phyloP scores from a whole-genome alignment of 2,113 vertebrate species.

The Xenopus borealis region DNA sequence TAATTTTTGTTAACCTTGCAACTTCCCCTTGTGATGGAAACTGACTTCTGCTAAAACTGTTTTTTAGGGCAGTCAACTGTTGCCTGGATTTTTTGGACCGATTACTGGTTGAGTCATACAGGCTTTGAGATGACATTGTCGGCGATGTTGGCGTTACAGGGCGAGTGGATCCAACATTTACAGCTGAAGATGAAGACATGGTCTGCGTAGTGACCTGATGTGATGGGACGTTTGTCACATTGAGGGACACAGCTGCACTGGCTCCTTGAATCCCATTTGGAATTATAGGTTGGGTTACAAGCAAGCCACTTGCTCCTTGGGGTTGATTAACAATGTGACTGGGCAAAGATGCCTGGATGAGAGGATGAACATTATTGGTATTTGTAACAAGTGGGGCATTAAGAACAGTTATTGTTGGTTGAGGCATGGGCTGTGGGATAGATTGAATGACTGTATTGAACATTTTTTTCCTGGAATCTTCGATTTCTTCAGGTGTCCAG shows the following conservation, averaged over 20 bases:
- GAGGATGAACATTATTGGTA: conserved; percentile 73
- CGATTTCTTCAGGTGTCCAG: conserved; percentile 98
- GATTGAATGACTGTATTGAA: conserved; percentile 97
- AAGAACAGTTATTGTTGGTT: conserved; percentile 82
- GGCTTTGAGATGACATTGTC: conserved; percentile 64
- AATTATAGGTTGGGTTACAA: conserved; percentile 88
- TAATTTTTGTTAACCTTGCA: conserved; percentile 82
- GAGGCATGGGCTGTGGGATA: conserved; percentile 65
- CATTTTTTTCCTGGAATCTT: conserved; percentile 97
- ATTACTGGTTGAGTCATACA: conserved; percentile 81
- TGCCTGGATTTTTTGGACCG: conserved; percentile 95
- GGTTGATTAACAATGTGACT: conserved; percentile 81
- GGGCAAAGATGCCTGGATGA: conserved; percentile 77
- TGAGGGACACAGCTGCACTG: conserved; percentile 79
- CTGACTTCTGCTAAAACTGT: conserved; percentile 85
- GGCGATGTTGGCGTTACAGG: conserved; percentile 63
- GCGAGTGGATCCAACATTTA: conserved; percentile 67
- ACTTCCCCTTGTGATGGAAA: conserved; percentile 92
- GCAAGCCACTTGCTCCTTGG: conserved; percentile 74
- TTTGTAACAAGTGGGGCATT: conserved; percentile 82
- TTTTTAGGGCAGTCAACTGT: conserved; percentile 86
- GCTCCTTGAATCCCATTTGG: conserved; percentile 85
- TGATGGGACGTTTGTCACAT: conserved; percentile 77
- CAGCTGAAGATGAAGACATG: conserved; percentile 65
- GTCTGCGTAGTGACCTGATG: conserved; percentile 69